Evolutionary conservation across 2,797 vertebrate species (phyloP).

Genomic region (Ceryle rudis): DNA sequence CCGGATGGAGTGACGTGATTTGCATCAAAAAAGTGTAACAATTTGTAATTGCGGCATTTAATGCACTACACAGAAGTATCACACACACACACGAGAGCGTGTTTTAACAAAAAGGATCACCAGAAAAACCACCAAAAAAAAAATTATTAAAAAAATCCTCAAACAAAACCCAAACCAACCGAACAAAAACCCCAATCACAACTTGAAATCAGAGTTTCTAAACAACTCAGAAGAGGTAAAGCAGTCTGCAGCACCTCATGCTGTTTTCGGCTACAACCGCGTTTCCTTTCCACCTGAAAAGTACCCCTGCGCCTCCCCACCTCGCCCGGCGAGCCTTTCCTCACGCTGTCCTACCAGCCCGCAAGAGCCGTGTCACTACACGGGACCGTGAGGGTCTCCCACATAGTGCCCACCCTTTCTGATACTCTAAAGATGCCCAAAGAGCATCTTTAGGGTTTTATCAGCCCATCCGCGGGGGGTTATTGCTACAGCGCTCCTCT

Average conservation of each 20-base stretch:
- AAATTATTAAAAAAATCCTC: not conserved
- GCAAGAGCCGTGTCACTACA: no score
- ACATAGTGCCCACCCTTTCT: not conserved
- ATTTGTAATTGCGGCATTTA: not conserved
- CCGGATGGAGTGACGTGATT: not conserved
- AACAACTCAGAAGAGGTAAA: not conserved
- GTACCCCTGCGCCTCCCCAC: no score
- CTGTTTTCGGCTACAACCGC: not conserved
- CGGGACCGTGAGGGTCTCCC: not conserved
- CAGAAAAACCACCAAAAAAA: not conserved
- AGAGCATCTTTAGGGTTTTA: not conserved
- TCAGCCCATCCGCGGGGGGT: accelerated
- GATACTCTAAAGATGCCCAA: not conserved
- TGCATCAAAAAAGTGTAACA: not conserved
- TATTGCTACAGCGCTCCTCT: not conserved
- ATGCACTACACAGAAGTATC: not conserved
- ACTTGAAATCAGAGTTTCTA: not conserved
- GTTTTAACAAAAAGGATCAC: not conserved
- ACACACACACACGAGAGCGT: not conserved
- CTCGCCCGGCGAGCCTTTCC: not conserved
- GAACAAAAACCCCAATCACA: not conserved
- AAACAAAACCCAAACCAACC: not conserved
- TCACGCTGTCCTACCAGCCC: not conserved
- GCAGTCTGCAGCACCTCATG: not conserved
- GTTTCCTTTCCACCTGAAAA: not conserved